Evolutionary conservation across 2,797 vertebrate species (phyloP).

Genomic region (Loris lydekkerianus): DNA sequence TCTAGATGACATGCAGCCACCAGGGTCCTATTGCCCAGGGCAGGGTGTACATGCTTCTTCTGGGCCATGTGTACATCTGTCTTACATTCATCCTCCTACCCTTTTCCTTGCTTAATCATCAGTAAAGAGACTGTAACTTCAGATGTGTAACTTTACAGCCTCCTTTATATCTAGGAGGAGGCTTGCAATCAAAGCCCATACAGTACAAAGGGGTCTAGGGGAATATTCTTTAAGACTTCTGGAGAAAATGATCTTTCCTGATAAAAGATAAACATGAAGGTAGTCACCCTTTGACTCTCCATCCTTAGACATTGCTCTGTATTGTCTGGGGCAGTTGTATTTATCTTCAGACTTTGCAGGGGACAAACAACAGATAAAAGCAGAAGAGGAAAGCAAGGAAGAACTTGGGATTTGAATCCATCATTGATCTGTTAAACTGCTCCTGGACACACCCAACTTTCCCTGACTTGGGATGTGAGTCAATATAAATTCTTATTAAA

Average conservation of each 20-base stretch:
- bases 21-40: background rate
- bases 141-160: background rate
- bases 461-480: background rate
- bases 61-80: too few relatives aligned
- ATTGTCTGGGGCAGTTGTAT: background rate
- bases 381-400: background rate
- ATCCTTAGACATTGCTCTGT: background rate
- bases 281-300: background rate
- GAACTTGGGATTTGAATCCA: background rate
- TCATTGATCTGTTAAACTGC: background rate
- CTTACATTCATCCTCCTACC: background rate
- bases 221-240: background rate
- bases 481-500: background rate
- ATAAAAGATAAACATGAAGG: background rate
- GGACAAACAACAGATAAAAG: background rate
- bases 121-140: background rate
- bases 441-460: background rate
- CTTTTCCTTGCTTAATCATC: background rate
- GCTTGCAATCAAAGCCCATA: background rate
- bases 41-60: background rate
- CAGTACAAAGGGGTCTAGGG: background rate
- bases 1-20: background rate
- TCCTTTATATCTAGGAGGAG: background rate
- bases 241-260: background rate
- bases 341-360: background rate